These are phyloP conservation scores for Cephalotes varians DNA, from an alignment of 2,888 invertebrate species.

Conservation along the genomic window DNA sequence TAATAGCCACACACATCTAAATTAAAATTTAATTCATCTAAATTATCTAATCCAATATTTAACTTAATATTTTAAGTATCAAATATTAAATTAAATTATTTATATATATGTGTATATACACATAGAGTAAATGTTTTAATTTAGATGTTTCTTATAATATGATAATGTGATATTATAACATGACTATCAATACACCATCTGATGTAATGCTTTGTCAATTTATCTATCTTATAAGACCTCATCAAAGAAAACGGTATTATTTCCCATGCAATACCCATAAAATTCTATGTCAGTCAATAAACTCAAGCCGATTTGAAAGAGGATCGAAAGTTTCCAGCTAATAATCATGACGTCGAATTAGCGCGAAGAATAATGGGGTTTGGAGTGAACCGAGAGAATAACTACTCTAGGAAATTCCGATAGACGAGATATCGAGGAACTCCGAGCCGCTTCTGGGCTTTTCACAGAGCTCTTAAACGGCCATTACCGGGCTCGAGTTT, in stretches of 20 bases:
- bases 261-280: not conserved
- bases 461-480: conserved; percentile 66
- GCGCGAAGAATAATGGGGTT: conserved; percentile 52
- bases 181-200: not conserved
- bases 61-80: not conserved
- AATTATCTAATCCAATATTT: not conserved
- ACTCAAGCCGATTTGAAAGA: not conserved
- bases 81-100: not conserved
- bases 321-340: conserved; percentile 40
- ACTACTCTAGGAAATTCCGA: conserved; percentile 53
- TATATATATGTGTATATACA: too few relatives aligned
- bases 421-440: conserved; percentile 62
- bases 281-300: not conserved
- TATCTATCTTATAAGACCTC: not conserved
- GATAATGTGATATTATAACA: too few relatives aligned
- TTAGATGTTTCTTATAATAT: not conserved
- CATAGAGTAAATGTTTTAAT: not conserved
- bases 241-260: not conserved
- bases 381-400: conserved; percentile 47
- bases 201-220: not conserved
- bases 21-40: not conserved
- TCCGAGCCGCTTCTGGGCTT: conserved; percentile 58
- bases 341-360: conserved; percentile 53
- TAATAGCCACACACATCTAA: not conserved
- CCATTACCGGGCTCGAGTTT: conserved; percentile 61